phyloP scores from a whole-genome alignment of 2,797 vertebrate genomes.

The Dendrocincla tyrannina region DNA sequence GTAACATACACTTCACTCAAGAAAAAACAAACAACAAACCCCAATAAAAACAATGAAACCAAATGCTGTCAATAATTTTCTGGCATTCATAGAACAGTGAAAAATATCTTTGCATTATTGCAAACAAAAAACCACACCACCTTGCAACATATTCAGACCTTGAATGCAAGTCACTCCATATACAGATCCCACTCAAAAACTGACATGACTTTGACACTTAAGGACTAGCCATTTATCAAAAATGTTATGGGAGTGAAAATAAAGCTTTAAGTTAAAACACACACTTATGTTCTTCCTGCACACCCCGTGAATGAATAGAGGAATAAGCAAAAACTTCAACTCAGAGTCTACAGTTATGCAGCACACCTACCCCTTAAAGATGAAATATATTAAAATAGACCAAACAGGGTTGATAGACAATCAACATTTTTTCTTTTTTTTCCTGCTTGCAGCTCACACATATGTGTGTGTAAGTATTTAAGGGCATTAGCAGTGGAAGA shows the following conservation, averaged over 20 bases:
- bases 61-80: background rate
- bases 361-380: background rate
- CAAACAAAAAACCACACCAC: background rate
- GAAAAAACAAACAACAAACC: background rate
- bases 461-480: background rate
- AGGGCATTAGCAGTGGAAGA: background rate
- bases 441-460: background rate
- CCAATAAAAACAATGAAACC: background rate
- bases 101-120: background rate
- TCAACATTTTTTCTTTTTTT: rapidly evolving
- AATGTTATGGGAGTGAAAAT: background rate
- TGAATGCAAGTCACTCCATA: background rate
- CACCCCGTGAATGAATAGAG: background rate
- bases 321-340: background rate
- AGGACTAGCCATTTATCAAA: background rate
- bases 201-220: background rate
- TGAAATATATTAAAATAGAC: too few species aligned
- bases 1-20: background rate
- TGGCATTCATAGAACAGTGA: background rate
- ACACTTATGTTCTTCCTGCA: background rate
- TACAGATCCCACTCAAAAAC: background rate
- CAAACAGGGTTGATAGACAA: background rate
- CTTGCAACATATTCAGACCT: background rate
- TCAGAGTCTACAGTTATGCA: background rate
- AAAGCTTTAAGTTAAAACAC: background rate